Evolutionary conservation across 2,113 vertebrate genomes (phyloP), one percentile per base, ranked within the genome.

Genomic region (Himantopus leucocephalus): DNA sequence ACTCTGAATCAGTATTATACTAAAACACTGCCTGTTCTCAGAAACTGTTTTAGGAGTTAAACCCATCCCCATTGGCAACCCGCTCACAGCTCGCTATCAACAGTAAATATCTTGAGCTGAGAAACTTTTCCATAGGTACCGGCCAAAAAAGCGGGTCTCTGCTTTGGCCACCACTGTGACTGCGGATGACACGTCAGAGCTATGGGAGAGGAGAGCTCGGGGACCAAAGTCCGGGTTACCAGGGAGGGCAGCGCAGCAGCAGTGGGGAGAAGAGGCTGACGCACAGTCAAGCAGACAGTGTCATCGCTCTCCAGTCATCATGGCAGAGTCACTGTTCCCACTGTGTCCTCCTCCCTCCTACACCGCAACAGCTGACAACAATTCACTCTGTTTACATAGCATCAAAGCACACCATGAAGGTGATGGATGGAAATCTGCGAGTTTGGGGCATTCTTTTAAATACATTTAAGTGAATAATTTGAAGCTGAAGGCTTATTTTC

Each of bases 221-320:
- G 29, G 47, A 48, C 6, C 12, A 2, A 9, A 23, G 41, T 13
- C 48, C 1, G 0, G 29, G 32, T 35, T 12, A 32, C 12, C 35
- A 15, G 27, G 14, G 29, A 37, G 32, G 11, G 12, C 52, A 32
- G 39, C 2, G 20, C 15, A 29, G 78, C 70, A 34, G 53, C 9
- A 32, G 60, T 0, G 1, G 43, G 53, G n/a, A 50, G 26, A 62
- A 34, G 14, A 43, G 14, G 35, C n/a, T 43, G 18, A 3, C 37
- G 10, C 11, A 8, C 32, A 12, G 76, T 1, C 1, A 0, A 21
- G 20, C 21, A 20, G 48, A 23, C 24, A 5, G 47, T 5, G 32
- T 16, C 35, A 43, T 5, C 26, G 1, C 18, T 7, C 66, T 37
- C 64, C 39, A 17, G 64, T 26, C 30, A 22, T 48, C 3, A 1